phyloP scores from a whole-genome alignment of 2,888 invertebrate genomes.

The Tenthredo livida region DNA sequence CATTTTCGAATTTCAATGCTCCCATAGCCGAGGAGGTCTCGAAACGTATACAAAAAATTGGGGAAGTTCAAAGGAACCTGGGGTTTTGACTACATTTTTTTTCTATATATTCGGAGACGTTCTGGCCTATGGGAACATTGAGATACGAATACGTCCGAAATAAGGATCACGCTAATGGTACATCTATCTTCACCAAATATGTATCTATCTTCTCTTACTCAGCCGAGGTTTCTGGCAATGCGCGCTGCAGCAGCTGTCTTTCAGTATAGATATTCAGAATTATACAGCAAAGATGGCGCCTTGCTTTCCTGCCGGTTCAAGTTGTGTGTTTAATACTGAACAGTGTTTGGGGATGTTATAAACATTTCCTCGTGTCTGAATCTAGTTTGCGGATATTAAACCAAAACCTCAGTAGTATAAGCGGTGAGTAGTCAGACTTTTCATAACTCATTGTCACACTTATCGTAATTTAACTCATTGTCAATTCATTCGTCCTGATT shows the following conservation, averaged over 20 bases:
- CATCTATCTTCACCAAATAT: not conserved
- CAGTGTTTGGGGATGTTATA: slow-evolving; percentile 14
- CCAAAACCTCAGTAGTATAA: not conserved
- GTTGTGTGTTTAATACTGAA: slow-evolving; percentile 25
- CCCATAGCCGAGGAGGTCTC: no score
- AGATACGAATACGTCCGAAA: no score
- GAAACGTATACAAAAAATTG: no score
- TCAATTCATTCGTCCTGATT: not conserved
- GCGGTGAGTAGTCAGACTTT: slow-evolving; percentile 22
- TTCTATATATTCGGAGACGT: no score
- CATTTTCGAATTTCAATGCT: no score
- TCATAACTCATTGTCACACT: not conserved
- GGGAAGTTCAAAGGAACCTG: no score
- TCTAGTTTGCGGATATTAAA: slow-evolving; percentile 30
- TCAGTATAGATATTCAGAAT: not conserved
- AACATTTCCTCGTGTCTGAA: slow-evolving; percentile 7
- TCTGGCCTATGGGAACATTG: no score
- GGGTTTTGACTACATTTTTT: no score
- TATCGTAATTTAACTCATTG: not conserved
- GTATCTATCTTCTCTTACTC: slow-evolving; percentile 15
- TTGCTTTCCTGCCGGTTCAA: slow-evolving; percentile 23
- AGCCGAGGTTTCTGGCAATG: not conserved
- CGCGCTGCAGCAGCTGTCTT: slow-evolving; percentile 33
- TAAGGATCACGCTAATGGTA: not conserved
- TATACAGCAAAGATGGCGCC: slow-evolving; percentile 45